Evolutionary conservation across 92 coral and sea anemone genomes (phyloP), one percentile per base, ranked within the genome.

Genomic region (Paramuricea clavata): DNA sequence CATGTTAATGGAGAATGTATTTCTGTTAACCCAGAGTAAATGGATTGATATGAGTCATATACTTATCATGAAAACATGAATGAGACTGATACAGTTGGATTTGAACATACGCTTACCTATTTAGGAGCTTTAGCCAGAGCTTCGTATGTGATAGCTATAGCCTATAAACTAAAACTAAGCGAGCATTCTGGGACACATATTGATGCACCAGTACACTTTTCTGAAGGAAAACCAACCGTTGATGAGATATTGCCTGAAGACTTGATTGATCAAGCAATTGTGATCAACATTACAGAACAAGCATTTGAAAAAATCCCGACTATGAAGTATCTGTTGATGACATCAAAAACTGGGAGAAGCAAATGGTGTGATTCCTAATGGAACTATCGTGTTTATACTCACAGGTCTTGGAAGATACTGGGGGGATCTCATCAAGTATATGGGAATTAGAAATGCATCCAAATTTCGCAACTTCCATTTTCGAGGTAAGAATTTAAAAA

Each of bases 281-380:
- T 74, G 1, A 42, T 85, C 39, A 59, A 85, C 36, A 75, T 85
- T 12, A 42, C 61, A 12, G 76, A 49, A 1, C 76, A 85, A 44
- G 62, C 59, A 25, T 21, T 76, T n/a, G n/a, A 12, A 76, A 87
- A 23, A 69, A 91, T 28, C 89, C 61, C 23, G 64, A 74, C 34
- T 80, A 73, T 59, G 69, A 13, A 62, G 28, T 91, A 34, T 68
- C 83, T 10, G 78, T 77, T 8, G 69, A 56, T 12, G 93, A 91
- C 59, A 50, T 91, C 57, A 85, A 82, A 25, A 84, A 62, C 15
- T 91, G 93, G 93, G 93, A 91, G 67, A 30, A 49, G 23, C 32
- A 34, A 39, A 91, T 43, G 93, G 91, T 8, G 39, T 68, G 36
- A 91, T 91, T 35, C 93, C 93, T 6, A 82, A 87, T 35, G 77